A percentile compares a stretch with the other conserved stretches of the same genome.
These are phyloP conservation scores for Austrofundulus limnaeus DNA, from an alignment of 2,113 vertebrate genomes.

Conservation along the genomic window DNA sequence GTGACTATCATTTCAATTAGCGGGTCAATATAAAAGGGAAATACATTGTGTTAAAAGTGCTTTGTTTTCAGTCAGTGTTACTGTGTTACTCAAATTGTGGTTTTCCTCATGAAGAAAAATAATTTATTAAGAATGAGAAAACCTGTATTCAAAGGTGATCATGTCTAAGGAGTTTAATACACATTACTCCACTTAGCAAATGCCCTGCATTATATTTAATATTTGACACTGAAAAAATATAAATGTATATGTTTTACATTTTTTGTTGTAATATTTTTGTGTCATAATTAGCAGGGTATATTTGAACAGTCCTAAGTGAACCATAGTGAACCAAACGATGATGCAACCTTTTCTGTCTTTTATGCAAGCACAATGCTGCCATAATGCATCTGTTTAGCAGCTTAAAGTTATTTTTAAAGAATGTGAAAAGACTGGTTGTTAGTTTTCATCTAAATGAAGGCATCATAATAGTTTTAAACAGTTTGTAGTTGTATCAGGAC, in stretches of 20 bases:
- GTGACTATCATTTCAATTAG: background rate
- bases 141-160: too few species aligned
- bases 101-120: too few species aligned
- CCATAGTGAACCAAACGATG: too few species aligned
- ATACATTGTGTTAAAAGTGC: background rate
- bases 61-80: background rate
- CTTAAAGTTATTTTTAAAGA: slow-evolving; percentile 4
- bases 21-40: background rate
- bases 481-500: slow-evolving; percentile 31
- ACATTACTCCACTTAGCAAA: too few species aligned
- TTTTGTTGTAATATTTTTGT: too few species aligned
- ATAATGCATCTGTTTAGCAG: slow-evolving; percentile 6
- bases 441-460: slow-evolving; percentile 16
- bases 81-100: background rate
- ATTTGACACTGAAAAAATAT: background rate
- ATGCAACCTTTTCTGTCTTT: too few species aligned
- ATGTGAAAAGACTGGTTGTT: background rate
- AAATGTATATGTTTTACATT: slow-evolving; percentile 2
- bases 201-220: too few species aligned
- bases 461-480: slow-evolving; percentile 46
- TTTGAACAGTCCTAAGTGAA: too few species aligned
- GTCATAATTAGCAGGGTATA: too few species aligned
- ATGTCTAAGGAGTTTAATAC: too few species aligned
- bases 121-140: too few species aligned
- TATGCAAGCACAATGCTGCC: too few species aligned